Evolutionary conservation across 2,888 invertebrate genomes (phyloP), one percentile per base, ranked within the genome.

Genomic region (Electrophaes corylata): DNA sequence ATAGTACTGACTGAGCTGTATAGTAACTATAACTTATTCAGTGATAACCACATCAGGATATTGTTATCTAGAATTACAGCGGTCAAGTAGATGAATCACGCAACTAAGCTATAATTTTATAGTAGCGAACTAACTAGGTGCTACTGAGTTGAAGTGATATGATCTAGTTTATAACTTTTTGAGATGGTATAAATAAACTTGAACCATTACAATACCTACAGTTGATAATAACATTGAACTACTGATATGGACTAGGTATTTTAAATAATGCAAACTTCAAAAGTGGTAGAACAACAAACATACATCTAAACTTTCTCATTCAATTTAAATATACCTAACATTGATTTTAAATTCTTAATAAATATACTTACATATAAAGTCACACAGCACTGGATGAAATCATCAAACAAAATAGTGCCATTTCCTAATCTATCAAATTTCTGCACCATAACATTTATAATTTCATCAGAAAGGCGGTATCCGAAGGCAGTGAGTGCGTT

Each of bases 371-470:
- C 98, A 92, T 98, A 96, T 77, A 98, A 91, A 51, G 97, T 95
- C 63, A 99, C 95, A 83, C 98, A 98, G 80, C 98, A 98, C 82
- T 99, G 99, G 70, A 99, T 99, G 83, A 99, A 99, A 85, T 99
- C 99, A 91, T 99, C 99, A 88, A 99, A 99, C 51, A 97, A 94
- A 71, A 99, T 97, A 5, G 96, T 96, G 29, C 98, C 97, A 49
- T 93, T 92, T n/a, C 98, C 98, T 75, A 95, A 95, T 66, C 99
- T 93, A 88, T 99, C 99, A 88, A 98, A 99, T 86, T 99, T 99
- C 68, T 95, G 94, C 50, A 99, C 92, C 75, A 99, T 93, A 33
- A 96, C 93, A 62, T 94, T 94, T 57, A 98, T 93, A 51, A 98
- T 94, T 57, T 94, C 93, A 71, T 98, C 97, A 0, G 97, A 96